Conservation (phyloP, 2,888 invertebrate species). For the Encarsia formosa region DNA sequence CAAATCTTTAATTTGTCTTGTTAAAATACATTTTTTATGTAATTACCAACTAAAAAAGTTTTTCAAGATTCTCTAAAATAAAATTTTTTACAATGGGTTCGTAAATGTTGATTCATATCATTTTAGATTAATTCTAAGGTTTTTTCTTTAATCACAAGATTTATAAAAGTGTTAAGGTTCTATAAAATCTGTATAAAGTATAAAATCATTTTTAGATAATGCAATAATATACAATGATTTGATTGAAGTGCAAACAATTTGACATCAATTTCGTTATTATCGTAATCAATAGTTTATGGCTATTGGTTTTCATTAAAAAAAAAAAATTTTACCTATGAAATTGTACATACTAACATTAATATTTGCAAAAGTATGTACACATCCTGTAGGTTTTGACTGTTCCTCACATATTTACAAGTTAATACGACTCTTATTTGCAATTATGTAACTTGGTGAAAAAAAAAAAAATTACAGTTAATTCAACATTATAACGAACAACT, state of each 20-base stretch:
- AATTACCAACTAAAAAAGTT: too few relatives aligned
- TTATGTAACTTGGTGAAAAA: constrained; percentile 10
- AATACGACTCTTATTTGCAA: constrained; percentile 13
- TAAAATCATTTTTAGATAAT: constrained; percentile 21
- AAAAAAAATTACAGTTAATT: constrained; percentile 12
- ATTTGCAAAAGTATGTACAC: constrained; percentile 26
- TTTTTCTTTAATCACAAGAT: constrained; percentile 6
- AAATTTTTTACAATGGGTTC: too few relatives aligned
- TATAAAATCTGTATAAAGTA: constrained; percentile 25
- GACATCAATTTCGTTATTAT: constrained; percentile 12
- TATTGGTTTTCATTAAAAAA: constrained; percentile 15
- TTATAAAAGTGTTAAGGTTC: constrained; percentile 20
- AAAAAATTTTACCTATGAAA: constrained; percentile 17
- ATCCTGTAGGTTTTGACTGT: constrained; percentile 14
- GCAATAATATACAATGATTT: constrained; percentile 22
- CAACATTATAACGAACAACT: constrained; percentile 6
- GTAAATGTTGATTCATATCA: too few relatives aligned
- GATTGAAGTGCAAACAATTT: constrained; percentile 14
- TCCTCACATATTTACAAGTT: constrained; percentile 23
- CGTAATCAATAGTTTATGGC: constrained; percentile 17
- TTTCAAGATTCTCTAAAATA: too few relatives aligned
- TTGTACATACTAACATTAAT: constrained; percentile 25
- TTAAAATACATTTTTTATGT: constrained; percentile 1
- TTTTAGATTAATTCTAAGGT: too few relatives aligned
- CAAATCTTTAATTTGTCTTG: background rate